Evolutionary conservation across 2,797 vertebrate species (phyloP).

Genomic region (Gymnocypris eckloni): DNA sequence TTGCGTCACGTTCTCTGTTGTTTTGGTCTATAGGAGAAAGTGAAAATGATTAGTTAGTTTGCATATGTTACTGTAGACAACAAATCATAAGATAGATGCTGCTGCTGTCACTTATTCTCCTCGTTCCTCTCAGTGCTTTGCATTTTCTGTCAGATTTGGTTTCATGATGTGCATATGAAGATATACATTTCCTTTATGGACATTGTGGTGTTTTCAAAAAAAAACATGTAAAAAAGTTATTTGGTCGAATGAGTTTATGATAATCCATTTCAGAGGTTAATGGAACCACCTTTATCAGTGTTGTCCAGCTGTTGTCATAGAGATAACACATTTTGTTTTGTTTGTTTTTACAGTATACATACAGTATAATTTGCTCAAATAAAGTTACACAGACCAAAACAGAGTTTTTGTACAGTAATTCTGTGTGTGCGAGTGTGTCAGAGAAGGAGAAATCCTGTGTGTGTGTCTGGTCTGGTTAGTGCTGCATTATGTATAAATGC

Average conservation of each 20-base stretch:
- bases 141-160: slow-evolving; percentile 30
- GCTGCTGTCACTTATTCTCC: slow-evolving; percentile 41
- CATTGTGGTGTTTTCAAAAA: slow-evolving; percentile 45
- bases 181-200: slow-evolving; percentile 26
- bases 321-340: slow-evolving; percentile 70
- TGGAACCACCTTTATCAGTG: slow-evolving; percentile 22
- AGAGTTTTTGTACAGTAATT: slow-evolving; percentile 21
- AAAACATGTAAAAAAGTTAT: not conserved
- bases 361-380: slow-evolving; percentile 92
- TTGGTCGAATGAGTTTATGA: slow-evolving; percentile 26
- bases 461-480: slow-evolving; percentile 40
- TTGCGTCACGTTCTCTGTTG: slow-evolving; percentile 44
- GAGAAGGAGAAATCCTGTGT: not conserved
- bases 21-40: slow-evolving; percentile 47
- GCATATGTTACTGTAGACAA: slow-evolving; percentile 33
- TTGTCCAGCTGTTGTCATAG: slow-evolving; percentile 75
- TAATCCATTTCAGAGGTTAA: not conserved
- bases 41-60: slow-evolving; percentile 47
- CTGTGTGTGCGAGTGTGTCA: slow-evolving; percentile 20
- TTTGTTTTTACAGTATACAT: slow-evolving; percentile 91
- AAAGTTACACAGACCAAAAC: slow-evolving; percentile 91
- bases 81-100: slow-evolving; percentile 36
- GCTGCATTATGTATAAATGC: slow-evolving; percentile 57
- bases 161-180: slow-evolving; percentile 26
- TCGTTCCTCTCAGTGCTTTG: slow-evolving; percentile 37